Percentiles rank a stretch among this genome's conserved stretches.
Evolutionary conservation across 2,888 invertebrate genomes (phyloP).

Genomic region (Trilocha varians): DNA sequence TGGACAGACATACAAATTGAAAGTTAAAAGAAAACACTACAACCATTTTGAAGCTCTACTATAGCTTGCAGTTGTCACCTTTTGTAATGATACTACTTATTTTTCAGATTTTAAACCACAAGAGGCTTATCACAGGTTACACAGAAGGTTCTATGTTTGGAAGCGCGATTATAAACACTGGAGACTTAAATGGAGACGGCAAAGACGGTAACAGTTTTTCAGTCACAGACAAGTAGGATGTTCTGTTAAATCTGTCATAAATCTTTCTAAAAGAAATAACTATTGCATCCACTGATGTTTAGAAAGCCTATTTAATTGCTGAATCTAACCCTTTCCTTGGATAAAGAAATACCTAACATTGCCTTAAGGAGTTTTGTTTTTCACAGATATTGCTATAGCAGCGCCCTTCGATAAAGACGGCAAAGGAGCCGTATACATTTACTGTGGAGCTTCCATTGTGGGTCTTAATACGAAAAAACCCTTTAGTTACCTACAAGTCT

Average conservation of each 20-base stretch:
- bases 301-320: too few relatives aligned
- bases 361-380: too few relatives aligned
- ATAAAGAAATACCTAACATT: too few relatives aligned
- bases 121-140: conserved; percentile 14
- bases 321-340: too few relatives aligned
- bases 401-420: conserved; percentile 42
- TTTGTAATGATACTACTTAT: too few relatives aligned
- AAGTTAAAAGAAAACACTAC: background rate
- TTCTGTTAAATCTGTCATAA: too few relatives aligned
- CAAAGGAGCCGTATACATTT: conserved; percentile 42
- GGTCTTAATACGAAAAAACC: conserved; percentile 4
- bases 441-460: conserved; percentile 29
- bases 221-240: too few relatives aligned
- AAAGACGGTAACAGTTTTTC: conserved; percentile 20
- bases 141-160: conserved; percentile 18
- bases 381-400: conserved; percentile 42
- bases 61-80: too few relatives aligned
- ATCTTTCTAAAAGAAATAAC: too few relatives aligned
- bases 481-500: conserved; percentile 20
- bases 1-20: too few relatives aligned
- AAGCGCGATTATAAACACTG: conserved; percentile 23
- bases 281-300: too few relatives aligned
- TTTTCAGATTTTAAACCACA: conserved; percentile 1
- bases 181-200: conserved; percentile 24
- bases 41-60: too few relatives aligned